Evolutionary conservation across 2,888 invertebrate species (phyloP).

Genomic region (Acronicta aceris): DNA sequence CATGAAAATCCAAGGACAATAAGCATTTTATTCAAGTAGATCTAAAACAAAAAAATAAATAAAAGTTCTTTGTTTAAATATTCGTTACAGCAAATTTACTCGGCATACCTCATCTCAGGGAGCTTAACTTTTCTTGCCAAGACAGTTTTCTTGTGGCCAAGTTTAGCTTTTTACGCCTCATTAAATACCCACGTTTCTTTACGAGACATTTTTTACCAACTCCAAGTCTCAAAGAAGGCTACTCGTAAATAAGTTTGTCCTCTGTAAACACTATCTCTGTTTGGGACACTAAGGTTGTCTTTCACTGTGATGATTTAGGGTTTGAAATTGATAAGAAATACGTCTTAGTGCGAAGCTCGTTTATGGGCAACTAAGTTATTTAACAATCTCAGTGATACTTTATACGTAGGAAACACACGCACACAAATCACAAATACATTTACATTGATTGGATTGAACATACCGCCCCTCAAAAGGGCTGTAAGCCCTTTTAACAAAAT

Average conservation of each 20-base stretch:
- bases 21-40: conserved; percentile 18
- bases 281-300: no score
- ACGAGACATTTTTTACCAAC: conserved; percentile 19
- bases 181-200: conserved; percentile 50
- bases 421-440: no score
- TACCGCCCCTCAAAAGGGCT: no score
- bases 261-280: conserved; percentile 1
- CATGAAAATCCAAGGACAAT: conserved; percentile 8
- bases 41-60: conserved; percentile 21
- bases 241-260: conserved; percentile 11
- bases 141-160: conserved; percentile 50
- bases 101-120: conserved; percentile 48
- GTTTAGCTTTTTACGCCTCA: conserved; percentile 56
- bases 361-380: no score
- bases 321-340: no score
- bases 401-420: no score
- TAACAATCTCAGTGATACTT: no score
- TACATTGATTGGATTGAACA: no score
- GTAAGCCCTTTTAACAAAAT: no score
- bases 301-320: no score
- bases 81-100: conserved; percentile 59
- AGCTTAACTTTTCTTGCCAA: conserved; percentile 57
- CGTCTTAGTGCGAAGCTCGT: no score
- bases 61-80: conserved; percentile 44
- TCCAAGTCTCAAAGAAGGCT: conserved; percentile 17